A percentile compares a stretch with the other conserved stretches of the same genome.
Evolutionary conservation across 2,113 vertebrate genomes (phyloP).

Genomic region (Eonycteris spelaea): DNA sequence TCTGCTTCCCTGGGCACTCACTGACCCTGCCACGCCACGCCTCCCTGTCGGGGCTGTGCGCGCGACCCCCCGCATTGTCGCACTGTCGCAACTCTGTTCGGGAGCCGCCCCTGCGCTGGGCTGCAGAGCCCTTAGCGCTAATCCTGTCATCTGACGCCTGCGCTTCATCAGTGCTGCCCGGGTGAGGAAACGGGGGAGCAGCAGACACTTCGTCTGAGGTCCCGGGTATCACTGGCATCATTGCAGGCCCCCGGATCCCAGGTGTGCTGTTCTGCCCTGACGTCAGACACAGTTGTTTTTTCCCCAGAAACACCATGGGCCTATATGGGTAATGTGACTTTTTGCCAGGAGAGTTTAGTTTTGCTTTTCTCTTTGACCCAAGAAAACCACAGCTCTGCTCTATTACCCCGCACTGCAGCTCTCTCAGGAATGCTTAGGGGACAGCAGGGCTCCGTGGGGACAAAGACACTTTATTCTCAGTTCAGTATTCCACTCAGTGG

Average conservation of each 20-base stretch:
- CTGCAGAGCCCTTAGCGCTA: not conserved
- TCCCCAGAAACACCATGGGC: not conserved
- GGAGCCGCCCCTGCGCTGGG: not conserved
- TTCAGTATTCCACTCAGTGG: not conserved
- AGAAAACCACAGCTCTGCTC: not conserved
- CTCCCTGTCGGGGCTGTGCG: not conserved
- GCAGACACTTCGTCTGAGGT: not conserved
- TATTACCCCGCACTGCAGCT: not conserved
- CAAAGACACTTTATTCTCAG: conserved; percentile 31
- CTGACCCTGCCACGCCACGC: not conserved
- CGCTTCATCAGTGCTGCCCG: not conserved
- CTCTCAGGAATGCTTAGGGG: not conserved
- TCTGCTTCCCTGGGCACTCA: not conserved
- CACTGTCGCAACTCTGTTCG: too few relatives aligned
- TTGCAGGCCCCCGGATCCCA: not conserved
- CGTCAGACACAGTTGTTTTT: not conserved
- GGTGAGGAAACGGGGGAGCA: not conserved
- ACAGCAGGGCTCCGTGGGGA: not conserved
- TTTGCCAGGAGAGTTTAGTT: not conserved
- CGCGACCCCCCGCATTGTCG: too few relatives aligned
- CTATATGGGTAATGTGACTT: not conserved
- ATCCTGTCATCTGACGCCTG: not conserved
- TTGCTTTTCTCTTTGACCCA: not conserved
- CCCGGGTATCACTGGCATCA: not conserved
- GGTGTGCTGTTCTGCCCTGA: not conserved